These are phyloP conservation scores for Natrix natrix DNA, from an alignment of 2,797 vertebrate species.

Conservation along the genomic window DNA sequence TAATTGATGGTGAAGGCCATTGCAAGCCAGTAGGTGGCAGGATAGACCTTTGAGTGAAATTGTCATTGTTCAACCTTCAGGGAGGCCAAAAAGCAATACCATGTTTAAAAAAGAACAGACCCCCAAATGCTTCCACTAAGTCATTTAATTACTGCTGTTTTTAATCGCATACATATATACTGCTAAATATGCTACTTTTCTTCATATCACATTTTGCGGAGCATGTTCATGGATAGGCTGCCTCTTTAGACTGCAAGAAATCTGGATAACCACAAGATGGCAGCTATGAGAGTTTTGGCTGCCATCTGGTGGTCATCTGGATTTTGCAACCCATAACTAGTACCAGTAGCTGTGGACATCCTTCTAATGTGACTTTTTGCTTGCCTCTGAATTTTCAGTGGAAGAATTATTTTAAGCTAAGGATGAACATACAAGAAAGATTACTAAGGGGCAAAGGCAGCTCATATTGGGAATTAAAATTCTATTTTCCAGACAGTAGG, in stretches of 20 bases:
- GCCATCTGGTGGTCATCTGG: background rate
- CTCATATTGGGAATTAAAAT: background rate
- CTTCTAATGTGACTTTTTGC: background rate
- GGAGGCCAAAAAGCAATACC: conserved; percentile 7
- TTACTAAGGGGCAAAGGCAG: background rate
- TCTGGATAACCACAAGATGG: background rate
- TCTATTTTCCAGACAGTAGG: background rate
- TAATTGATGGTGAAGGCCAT: conserved; percentile 1
- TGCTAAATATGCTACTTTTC: background rate
- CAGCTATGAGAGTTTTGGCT: background rate
- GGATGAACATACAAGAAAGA: background rate
- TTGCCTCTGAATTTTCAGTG: background rate
- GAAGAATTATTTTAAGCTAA: background rate
- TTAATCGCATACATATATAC: background rate
- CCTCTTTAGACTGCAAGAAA: background rate
- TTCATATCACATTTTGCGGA: background rate
- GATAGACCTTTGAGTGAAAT: conserved; percentile 39
- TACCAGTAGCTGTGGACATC: background rate
- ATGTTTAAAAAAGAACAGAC: background rate
- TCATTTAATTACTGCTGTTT: conserved; percentile 4
- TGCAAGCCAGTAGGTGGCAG: conserved; percentile 64
- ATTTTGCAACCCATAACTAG: background rate
- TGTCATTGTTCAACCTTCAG: background rate
- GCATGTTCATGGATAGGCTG: background rate
- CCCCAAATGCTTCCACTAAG: background rate